Percentiles rank a stretch among this genome's conserved stretches.
phyloP scores from a whole-genome alignment of 2,888 invertebrate species.

The Arrhopalites spinosus region DNA sequence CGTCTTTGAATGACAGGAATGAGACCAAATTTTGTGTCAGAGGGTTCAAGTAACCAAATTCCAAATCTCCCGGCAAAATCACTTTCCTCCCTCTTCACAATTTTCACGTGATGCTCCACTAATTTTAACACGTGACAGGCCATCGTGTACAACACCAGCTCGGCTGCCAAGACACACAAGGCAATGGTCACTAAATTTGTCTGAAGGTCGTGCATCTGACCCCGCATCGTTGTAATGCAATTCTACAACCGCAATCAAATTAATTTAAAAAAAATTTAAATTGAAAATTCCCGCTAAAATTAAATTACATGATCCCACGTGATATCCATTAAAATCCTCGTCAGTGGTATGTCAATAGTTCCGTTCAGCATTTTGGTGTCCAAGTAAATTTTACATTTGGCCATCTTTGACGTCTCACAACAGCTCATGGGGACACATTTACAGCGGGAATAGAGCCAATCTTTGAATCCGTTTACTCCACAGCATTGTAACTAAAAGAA shows the following conservation, averaged over 20 bases:
- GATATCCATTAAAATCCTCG: background rate
- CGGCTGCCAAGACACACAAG: background rate
- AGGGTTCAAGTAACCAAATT: conserved; percentile 17
- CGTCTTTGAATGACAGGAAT: too few relatives aligned
- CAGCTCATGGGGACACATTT: conserved; percentile 3
- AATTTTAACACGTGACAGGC: conserved; percentile 10
- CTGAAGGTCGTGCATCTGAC: background rate
- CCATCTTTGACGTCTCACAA: background rate
- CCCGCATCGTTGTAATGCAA: background rate
- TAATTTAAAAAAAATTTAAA: too few relatives aligned
- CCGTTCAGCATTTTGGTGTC: background rate
- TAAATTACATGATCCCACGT: background rate
- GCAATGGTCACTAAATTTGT: background rate
- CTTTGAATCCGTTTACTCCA: background rate
- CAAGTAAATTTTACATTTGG: background rate
- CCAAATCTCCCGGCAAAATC: conserved; percentile 20
- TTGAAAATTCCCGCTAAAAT: too few relatives aligned
- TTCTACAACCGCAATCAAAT: too few relatives aligned
- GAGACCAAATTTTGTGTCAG: background rate
- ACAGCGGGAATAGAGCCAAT: conserved; percentile 1
- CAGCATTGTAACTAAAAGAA: background rate
- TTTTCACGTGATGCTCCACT: conserved; percentile 23
- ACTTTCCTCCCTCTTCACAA: background rate
- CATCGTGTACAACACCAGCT: conserved; percentile 4
- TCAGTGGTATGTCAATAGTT: too few relatives aligned